These are phyloP conservation scores for Nymphalis c-album DNA, from an alignment of 2,888 invertebrate species.

Conservation along the genomic window DNA sequence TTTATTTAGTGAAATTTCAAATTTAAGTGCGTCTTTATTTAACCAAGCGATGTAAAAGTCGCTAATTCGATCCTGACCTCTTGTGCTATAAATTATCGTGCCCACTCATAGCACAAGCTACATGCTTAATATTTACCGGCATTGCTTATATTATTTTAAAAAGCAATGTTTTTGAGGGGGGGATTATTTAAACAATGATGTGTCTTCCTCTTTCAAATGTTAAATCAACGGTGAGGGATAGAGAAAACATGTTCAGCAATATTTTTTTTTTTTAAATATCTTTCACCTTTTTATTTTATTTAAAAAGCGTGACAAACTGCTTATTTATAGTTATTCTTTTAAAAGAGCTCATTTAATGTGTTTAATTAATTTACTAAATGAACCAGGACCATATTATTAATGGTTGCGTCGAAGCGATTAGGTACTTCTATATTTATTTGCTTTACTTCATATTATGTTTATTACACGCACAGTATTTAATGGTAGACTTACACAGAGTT, in stretches of 20 bases:
- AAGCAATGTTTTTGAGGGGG: too few species aligned
- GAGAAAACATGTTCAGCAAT: too few species aligned
- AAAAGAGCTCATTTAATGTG: neutral
- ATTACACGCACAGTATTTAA: neutral
- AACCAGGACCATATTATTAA: slow-evolving; percentile 1
- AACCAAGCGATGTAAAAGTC: neutral
- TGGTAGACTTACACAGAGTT: neutral
- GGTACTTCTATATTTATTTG: slow-evolving; percentile 3
- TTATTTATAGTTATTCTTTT: neutral
- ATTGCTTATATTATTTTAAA: too few species aligned
- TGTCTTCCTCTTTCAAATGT: too few species aligned
- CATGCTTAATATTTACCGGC: too few species aligned
- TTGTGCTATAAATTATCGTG: too few species aligned
- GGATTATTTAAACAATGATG: too few species aligned
- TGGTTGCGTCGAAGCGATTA: slow-evolving; percentile 1
- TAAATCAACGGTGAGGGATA: too few species aligned
- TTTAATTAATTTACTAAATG: neutral
- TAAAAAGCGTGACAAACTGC: neutral
- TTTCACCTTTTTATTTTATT: too few species aligned
- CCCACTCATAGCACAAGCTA: too few species aligned
- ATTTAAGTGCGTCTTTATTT: neutral
- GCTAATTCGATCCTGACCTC: too few species aligned
- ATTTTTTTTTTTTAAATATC: too few species aligned
- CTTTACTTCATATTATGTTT: neutral
- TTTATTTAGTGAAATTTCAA: neutral